A percentile compares a stretch with the other conserved stretches of the same genome.
Evolutionary conservation across 2,888 invertebrate species (phyloP).

Genomic region (Acanthopleura granulata): DNA sequence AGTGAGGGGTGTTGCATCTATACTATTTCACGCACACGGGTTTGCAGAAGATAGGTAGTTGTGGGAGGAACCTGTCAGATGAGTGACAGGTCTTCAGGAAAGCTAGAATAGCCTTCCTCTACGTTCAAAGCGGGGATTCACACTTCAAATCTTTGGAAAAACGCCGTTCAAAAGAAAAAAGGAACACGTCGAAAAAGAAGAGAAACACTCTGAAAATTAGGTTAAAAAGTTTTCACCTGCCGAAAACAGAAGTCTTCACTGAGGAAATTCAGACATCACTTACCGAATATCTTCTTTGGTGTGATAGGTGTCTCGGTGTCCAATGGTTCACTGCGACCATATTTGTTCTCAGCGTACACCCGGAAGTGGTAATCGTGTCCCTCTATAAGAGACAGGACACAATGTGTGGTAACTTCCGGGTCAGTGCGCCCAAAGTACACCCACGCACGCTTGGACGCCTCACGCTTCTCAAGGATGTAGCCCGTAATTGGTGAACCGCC

Average conservation of each 20-base stretch:
- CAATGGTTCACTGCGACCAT: conserved; percentile 92
- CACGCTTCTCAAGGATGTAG: conserved; percentile 63
- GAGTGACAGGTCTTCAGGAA: too few relatives aligned
- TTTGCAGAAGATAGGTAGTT: too few relatives aligned
- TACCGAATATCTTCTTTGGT: conserved; percentile 54
- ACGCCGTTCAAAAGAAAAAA: conserved; percentile 1
- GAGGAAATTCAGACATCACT: conserved; percentile 24
- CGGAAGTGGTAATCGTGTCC: conserved; percentile 45
- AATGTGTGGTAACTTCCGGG: conserved; percentile 32
- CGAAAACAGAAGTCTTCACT: too few relatives aligned
- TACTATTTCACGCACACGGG: too few relatives aligned
- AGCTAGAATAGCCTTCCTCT: too few relatives aligned
- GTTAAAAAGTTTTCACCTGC: too few relatives aligned
- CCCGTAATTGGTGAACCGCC: conserved; percentile 67
- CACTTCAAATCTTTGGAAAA: background rate
- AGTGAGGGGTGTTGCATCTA: too few relatives aligned
- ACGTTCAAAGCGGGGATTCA: too few relatives aligned
- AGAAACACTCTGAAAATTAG: too few relatives aligned
- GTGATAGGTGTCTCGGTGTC: conserved; percentile 70
- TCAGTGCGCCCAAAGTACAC: conserved; percentile 58
- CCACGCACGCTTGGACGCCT: conserved; percentile 60
- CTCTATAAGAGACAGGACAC: conserved; percentile 25
- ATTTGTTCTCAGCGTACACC: conserved; percentile 81
- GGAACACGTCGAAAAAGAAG: background rate
- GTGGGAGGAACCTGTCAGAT: too few relatives aligned